Evolutionary conservation across 2,113 vertebrate species (phyloP), one percentile per base, ranked within the genome.

Genomic region (Aplodontia rufa): DNA sequence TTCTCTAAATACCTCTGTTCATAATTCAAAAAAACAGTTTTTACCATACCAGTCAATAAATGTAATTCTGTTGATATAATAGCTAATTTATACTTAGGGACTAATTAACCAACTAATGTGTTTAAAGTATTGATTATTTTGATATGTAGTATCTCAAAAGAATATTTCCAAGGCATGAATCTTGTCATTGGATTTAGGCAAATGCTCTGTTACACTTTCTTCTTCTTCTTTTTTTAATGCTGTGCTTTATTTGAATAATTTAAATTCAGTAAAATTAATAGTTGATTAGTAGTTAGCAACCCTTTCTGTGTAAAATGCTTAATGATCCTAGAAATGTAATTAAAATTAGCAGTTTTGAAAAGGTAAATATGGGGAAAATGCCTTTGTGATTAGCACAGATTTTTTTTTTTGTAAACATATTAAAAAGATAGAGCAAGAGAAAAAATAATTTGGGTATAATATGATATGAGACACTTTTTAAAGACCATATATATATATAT

Each of bases 271-370:
- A 60, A 95, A 85, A 84, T 17, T 85, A 49, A 64, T 83, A 62
- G 19, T 42, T 82, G 37, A 42, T 51, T 69, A 16, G 30, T 64
- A 82, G 51, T 82, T 26, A 94, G 51, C 37, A 7, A 58, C 3
- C 55, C 19, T 85, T 80, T 94, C 37, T 91, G 20, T 71, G 87
- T 84, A 90, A 96, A 79, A 68, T 91, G 64, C 5, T 93, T 93
- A 74, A 13, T 88, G 58, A 47, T 83, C 68, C 40, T 80, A 35
- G 75, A 90, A 87, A 51, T 82, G 11, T 68, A 68, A 71, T 83
- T 90, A 72, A 81, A 90, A 90, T 22, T 40, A 88, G 55, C 3
- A 64, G 32, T 51, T 93, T 93, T 96, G 58, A 76, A 80, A 88
- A 84, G 64, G 64, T 91, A 78, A 74, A 49, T 45, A 40, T 42